Evolutionary conservation across 1,140 invertebrate genomes (phyloP).

Genomic region (Spodoptera litura): DNA sequence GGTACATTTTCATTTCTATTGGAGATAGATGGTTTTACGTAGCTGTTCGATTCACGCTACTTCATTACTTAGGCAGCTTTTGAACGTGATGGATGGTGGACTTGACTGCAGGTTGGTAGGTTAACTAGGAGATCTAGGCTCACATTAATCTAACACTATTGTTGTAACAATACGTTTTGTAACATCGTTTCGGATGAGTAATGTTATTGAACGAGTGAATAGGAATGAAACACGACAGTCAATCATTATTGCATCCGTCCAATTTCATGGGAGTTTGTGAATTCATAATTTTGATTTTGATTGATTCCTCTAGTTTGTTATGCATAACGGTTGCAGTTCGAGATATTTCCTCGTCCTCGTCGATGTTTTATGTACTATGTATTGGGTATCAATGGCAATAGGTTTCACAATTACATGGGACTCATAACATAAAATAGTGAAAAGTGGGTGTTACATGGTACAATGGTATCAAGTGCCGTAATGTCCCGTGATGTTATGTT

Average conservation of each 20-base stretch:
- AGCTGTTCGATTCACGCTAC: not conserved
- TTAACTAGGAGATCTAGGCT: constrained; percentile 16
- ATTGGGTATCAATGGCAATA: too few species aligned
- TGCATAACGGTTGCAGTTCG: too few species aligned
- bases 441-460: too few species aligned
- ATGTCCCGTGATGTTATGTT: too few species aligned
- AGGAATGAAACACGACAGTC: not conserved
- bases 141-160: not conserved
- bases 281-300: not conserved
- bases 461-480: too few species aligned
- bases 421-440: too few species aligned
- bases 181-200: constrained; percentile 18
- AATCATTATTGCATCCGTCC: not conserved
- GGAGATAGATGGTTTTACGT: not conserved
- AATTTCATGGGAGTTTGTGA: not conserved
- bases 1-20: too few species aligned
- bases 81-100: not conserved
- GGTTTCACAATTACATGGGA: too few species aligned
- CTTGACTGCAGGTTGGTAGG: not conserved
- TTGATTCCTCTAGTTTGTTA: too few species aligned
- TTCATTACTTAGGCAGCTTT: not conserved
- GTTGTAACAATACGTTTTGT: not conserved
- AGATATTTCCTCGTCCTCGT: too few species aligned
- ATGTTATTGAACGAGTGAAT: constrained; percentile 4
- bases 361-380: too few species aligned